phyloP scores from a whole-genome alignment of 1,140 invertebrate genomes.

The Diuraphis noxia region DNA sequence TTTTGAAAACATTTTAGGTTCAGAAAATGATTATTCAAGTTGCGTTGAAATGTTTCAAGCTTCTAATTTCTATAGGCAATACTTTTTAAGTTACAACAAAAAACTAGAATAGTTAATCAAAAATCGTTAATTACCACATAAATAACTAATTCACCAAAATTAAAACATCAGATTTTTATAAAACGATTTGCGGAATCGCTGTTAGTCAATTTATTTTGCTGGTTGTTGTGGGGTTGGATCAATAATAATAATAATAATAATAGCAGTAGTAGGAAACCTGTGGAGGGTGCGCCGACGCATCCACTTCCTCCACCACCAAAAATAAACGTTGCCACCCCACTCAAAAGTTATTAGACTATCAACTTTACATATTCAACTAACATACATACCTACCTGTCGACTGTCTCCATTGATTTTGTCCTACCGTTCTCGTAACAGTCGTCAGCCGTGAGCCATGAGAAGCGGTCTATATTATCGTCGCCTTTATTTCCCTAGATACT shows the following conservation, averaged over 20 bases:
- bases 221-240: too few species aligned
- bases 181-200: too few species aligned
- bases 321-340: background rate
- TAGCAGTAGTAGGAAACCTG: background rate
- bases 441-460: background rate
- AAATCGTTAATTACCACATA: too few species aligned
- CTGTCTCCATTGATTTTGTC: background rate
- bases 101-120: too few species aligned
- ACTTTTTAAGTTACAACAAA: too few species aligned
- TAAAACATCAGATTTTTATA: too few species aligned
- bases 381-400: background rate
- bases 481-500: background rate
- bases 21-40: too few species aligned
- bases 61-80: too few species aligned
- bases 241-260: background rate
- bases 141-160: too few species aligned
- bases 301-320: too few species aligned
- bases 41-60: too few species aligned
- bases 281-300: background rate
- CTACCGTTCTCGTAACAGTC: background rate
- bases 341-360: background rate
- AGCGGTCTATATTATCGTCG: background rate
- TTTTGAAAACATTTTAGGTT: too few species aligned
- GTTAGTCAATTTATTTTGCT: background rate
- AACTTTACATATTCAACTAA: background rate